These are phyloP conservation scores for Megaptera novaeangliae DNA, from an alignment of 2,113 vertebrate genomes.

Conservation along the genomic window DNA sequence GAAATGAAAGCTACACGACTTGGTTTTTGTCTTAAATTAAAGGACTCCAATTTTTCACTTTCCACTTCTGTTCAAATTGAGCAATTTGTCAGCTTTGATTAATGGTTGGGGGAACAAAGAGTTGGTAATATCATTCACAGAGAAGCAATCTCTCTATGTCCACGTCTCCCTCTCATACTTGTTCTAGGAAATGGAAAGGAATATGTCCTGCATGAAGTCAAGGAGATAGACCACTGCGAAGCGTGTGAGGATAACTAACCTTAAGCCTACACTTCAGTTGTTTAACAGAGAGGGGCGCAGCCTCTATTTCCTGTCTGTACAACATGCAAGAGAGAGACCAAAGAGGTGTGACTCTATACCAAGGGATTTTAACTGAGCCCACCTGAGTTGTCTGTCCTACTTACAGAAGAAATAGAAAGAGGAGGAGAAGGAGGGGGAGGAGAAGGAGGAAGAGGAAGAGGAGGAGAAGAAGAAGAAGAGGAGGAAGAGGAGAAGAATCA, in stretches of 20 bases:
- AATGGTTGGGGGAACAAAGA: neutral
- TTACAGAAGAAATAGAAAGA: neutral
- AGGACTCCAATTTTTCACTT: neutral
- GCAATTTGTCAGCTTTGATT: neutral
- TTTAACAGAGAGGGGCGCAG: neutral
- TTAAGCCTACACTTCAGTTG: neutral
- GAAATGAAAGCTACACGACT: neutral
- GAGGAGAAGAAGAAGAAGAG: neutral
- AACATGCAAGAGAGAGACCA: neutral
- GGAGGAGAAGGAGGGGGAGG: neutral
- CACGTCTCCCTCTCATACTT: neutral
- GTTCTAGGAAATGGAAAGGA: neutral
- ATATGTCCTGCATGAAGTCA: neutral
- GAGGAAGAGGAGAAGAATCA: neutral
- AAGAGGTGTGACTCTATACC: neutral
- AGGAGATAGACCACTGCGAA: neutral
- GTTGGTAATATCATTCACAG: neutral
- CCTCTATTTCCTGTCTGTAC: neutral
- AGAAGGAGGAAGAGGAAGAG: neutral
- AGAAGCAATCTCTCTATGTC: neutral
- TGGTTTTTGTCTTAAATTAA: constrained; percentile 1
- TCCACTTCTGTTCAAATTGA: neutral
- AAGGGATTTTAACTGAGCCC: neutral
- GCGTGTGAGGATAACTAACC: neutral
- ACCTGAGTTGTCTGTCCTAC: neutral